Conservation (phyloP, 2,797 vertebrate species). For the Cirrhinus mrigala region DNA sequence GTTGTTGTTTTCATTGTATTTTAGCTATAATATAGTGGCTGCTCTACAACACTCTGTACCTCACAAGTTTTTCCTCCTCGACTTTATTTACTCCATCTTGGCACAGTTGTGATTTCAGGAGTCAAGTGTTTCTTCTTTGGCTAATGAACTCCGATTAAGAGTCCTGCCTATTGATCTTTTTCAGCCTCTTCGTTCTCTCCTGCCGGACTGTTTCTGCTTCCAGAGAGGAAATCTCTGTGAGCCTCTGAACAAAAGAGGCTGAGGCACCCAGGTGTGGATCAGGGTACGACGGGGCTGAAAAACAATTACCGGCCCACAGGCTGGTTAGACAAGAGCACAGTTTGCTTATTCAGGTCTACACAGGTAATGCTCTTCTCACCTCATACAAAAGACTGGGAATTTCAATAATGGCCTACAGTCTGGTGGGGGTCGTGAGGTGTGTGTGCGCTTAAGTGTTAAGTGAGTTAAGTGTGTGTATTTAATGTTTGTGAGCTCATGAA, state of each 20-base stretch:
- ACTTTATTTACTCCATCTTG: slow-evolving; percentile 64
- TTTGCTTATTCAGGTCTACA: slow-evolving; percentile 43
- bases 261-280: slow-evolving; percentile 75
- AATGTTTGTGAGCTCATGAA: neutral
- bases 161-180: slow-evolving; percentile 68
- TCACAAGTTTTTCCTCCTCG: slow-evolving; percentile 34
- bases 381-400: slow-evolving; percentile 23
- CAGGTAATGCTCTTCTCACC: slow-evolving; percentile 4
- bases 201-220: slow-evolving; percentile 74
- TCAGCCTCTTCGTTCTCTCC: slow-evolving; percentile 75
- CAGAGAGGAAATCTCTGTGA: slow-evolving; percentile 76
- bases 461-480: neutral
- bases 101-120: slow-evolving; percentile 69
- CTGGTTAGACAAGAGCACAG: slow-evolving; percentile 23
- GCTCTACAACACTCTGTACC: slow-evolving; percentile 1
- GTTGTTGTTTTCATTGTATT: neutral
- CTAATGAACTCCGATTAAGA: slow-evolving; percentile 60
- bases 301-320: slow-evolving; percentile 25
- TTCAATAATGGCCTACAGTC: slow-evolving; percentile 1
- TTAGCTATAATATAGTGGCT: neutral
- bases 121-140: slow-evolving; percentile 62
- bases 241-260: slow-evolving; percentile 71
- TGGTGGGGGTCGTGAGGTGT: neutral
- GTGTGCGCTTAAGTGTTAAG: neutral
- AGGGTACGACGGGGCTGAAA: slow-evolving; percentile 68